phyloP scores from a whole-genome alignment of 2,888 invertebrate genomes.

The Unio pictorum region DNA sequence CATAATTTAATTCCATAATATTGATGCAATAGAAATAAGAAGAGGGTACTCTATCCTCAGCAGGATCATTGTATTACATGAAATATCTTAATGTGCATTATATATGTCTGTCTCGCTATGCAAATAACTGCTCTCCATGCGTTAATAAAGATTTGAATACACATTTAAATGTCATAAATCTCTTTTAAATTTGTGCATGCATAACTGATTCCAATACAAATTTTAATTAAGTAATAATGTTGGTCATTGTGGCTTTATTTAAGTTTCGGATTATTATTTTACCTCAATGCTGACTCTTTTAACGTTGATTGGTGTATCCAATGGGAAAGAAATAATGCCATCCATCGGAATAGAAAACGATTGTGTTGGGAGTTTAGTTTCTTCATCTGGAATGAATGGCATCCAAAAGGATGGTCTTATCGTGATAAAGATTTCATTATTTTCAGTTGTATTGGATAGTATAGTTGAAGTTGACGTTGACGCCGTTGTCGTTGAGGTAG shows the following conservation, averaged over 20 bases:
- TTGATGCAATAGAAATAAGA: too few species aligned
- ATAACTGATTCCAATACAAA: not conserved
- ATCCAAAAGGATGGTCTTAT: slow-evolving; percentile 14
- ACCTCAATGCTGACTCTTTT: slow-evolving; percentile 30
- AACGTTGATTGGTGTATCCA: slow-evolving; percentile 30
- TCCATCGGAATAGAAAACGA: slow-evolving; percentile 25
- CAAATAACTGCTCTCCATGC: too few species aligned
- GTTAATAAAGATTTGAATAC: too few species aligned
- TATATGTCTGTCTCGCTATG: too few species aligned
- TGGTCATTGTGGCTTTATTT: not conserved
- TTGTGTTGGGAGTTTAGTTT: slow-evolving; percentile 14
- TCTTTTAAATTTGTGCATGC: too few species aligned
- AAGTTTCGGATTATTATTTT: not conserved
- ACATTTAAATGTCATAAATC: too few species aligned
- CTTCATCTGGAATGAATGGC: slow-evolving; percentile 21
- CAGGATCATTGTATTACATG: too few species aligned
- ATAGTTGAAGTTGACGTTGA: slow-evolving; percentile 25
- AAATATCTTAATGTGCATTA: too few species aligned
- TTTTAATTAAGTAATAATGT: not conserved
- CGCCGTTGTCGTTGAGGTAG: slow-evolving; percentile 35
- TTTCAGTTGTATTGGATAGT: slow-evolving; percentile 3
- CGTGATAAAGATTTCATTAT: not conserved
- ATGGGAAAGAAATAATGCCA: slow-evolving; percentile 37
- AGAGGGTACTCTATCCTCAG: too few species aligned
- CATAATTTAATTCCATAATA: too few species aligned